Evolutionary conservation across 2,888 invertebrate genomes (phyloP).

Genomic region (Pharmacophagus antenor): DNA sequence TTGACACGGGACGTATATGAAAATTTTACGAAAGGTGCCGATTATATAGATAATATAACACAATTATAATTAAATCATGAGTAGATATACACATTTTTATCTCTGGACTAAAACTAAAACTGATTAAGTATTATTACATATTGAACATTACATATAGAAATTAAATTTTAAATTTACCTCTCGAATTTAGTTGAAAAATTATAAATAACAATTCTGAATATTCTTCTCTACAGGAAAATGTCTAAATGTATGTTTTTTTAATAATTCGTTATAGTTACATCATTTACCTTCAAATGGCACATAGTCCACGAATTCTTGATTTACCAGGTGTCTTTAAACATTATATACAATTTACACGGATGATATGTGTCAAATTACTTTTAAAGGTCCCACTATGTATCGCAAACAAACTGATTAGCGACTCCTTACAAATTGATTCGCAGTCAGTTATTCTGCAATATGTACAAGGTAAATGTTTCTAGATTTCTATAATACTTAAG

Average conservation of each 20-base stretch:
- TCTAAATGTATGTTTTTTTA: background rate
- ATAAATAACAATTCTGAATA: background rate
- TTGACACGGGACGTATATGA: too few species aligned
- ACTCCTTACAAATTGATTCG: slow-evolving; percentile 49
- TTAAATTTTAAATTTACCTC: too few species aligned
- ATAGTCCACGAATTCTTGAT: background rate
- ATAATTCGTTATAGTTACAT: background rate
- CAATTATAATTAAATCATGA: too few species aligned
- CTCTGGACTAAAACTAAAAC: too few species aligned
- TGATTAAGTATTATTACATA: too few species aligned
- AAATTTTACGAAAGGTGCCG: too few species aligned
- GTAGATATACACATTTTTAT: too few species aligned
- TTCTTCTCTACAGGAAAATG: background rate
- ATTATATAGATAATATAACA: too few species aligned
- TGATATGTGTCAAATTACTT: background rate
- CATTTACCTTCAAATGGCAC: background rate
- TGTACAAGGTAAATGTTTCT: too few species aligned
- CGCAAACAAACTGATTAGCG: slow-evolving; percentile 64
- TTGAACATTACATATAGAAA: too few species aligned
- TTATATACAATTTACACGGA: background rate
- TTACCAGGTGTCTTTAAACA: background rate
- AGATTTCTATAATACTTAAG: too few species aligned
- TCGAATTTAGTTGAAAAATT: background rate
- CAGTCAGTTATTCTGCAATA: slow-evolving; percentile 53
- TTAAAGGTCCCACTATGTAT: slow-evolving; percentile 31